Base-by-base conservation (phyloP, 2,888 invertebrate species). In the Mamestra brassicae region DNA sequence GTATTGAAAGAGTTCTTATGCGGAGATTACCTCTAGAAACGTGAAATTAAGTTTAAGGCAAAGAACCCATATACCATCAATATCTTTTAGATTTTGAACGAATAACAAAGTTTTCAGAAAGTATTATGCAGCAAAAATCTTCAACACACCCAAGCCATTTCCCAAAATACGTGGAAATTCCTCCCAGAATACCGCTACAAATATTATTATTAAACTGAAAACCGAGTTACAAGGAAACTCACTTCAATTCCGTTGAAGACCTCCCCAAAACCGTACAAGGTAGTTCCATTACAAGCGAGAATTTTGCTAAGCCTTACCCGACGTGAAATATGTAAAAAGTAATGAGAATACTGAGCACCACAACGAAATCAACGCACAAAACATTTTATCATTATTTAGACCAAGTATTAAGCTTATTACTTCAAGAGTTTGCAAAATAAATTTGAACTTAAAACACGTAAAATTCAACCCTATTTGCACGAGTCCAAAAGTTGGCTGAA, bases 341-440 rank as follows among this genome's bases (percentile, higher is more conserved):
- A 90, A 90, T 89, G 89, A 90, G 89, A 88, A 88, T 84, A 84
- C 76, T 75, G 75, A 81, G 84, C 85, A 87, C 84, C 88, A 85
- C 87, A 87, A 86, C 86, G 72, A 84, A 88, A 90, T 89, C 89
- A 89, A 87, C 86, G 87, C 87, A 83, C 87, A 90, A 88, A 88
- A 89, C 88, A 89, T 90, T 90, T 89, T 86, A 87, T 85, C 90
- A 89, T 90, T 86, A 89, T 86, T 91, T 87, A 85, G 85, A 85
- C 84, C 81, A 86, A 87, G 88, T 87, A 88, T 88, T 90, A 88
- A 88, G 87, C 83, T 87, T 89, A 88, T 89, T 87, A 89, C 87
- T 88, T 87, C 86, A 88, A 87, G 87, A 83, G 55, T 57, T 72
- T 62, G 54, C 82, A 79, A 84, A 52, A 74, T 78, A 70, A 58